Base-by-base conservation (phyloP, 2,888 invertebrate species). In the Bruchidius siliquastri region DNA sequence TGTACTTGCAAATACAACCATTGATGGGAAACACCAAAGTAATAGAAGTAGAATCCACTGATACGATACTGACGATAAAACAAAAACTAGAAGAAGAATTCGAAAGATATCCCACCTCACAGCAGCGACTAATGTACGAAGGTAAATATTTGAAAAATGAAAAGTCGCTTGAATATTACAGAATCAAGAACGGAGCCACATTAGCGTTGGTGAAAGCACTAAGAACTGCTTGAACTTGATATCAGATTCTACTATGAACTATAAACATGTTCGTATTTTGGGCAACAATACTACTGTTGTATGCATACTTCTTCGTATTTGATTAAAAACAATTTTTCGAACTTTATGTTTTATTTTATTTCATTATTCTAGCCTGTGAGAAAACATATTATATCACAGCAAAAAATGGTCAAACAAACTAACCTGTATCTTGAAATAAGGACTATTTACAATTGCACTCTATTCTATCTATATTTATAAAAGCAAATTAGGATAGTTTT, bases 181-280 rank as follows among this genome's bases (percentile, higher is more conserved):
- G 74, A 68, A 73, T 80, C 22, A 80, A 79, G 73, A 76, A 79
- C 74, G 80, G 80, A 22, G 71, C 75, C 18, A 26, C 73, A 20
- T 22, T 80, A 21, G 75, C 78, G 69, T 73, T 80, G 74, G 74
- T 80, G 26, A 80, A 79, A 75, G 79, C 80, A 13, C 67, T 80
- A 68, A 73, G 80, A 74, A 80, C 79, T 75, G 74, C 74, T 68
- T 77, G 71, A 73, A 22, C 18, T 49, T 49, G 10, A 13, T 8
- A 49, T 49, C 0, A 8, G 18, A 49, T 1, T 13, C 49, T 49
- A 13, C 8, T 30, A 49, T 13, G 49, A 49, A 13, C 49, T 1
- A 13, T 49, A 18, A 49, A 1, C 8, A 49, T 49, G 49, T 49
- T 49, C 13, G 49, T 49, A 49, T 13, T 49, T 49, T 49, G 49